Percentiles rank a stretch among this genome's conserved stretches.
Conservation (phyloP, 2,797 vertebrate species). For the Pelochelys cantorii region DNA sequence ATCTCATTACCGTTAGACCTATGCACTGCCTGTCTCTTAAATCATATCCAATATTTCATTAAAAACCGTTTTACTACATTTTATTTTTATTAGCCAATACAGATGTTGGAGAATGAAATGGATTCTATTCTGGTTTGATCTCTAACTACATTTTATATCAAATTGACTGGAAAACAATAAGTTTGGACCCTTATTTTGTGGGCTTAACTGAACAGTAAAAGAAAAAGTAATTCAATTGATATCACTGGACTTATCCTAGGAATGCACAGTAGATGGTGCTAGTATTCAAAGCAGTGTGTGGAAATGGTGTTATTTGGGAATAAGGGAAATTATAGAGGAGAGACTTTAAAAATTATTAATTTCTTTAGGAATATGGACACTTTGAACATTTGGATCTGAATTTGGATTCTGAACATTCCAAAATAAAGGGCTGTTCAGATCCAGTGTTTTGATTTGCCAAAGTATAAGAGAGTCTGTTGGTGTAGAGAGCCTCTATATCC, state of each 20-base stretch:
- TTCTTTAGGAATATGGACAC: not conserved
- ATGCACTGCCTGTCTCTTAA: not conserved
- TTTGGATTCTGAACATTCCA: not conserved
- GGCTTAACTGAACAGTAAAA: not conserved
- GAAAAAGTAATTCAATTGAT: not conserved
- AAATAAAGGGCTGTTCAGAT: not conserved
- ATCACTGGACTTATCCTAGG: not conserved
- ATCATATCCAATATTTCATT: not conserved
- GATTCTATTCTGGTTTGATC: not conserved
- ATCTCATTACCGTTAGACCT: not conserved
- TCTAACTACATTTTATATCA: not conserved
- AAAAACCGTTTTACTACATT: not conserved
- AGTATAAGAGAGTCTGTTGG: not conserved
- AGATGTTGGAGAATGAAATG: not conserved
- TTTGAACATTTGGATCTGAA: not conserved
- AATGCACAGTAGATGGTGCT: constrained; percentile 69
- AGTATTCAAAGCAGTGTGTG: not conserved
- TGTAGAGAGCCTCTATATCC: too few species aligned
- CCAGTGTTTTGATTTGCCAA: not conserved
- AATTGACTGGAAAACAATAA: not conserved
- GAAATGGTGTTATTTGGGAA: not conserved
- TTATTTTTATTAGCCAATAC: not conserved
- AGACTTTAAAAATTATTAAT: not conserved
- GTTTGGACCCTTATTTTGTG: not conserved
- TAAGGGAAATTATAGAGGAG: not conserved